Evolutionary conservation across 2,888 invertebrate species (phyloP).

Genomic region (Agriopis leucophaearia): DNA sequence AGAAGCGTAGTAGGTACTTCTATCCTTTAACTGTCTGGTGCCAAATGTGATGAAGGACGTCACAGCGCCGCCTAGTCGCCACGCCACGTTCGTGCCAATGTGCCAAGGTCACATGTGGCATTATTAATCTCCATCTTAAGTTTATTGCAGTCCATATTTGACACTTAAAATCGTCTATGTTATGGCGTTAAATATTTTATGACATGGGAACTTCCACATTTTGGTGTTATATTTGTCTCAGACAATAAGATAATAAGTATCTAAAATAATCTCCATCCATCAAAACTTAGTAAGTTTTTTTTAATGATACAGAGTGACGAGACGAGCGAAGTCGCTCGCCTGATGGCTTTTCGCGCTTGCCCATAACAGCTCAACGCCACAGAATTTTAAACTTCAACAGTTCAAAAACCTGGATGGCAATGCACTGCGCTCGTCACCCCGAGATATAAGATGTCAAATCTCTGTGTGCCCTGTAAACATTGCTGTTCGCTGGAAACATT

Average conservation of each 20-base stretch:
- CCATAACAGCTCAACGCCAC: no score
- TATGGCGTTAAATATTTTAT: conserved; percentile 14
- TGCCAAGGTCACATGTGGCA: conserved; percentile 64
- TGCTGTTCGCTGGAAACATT: no score
- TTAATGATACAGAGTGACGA: no score
- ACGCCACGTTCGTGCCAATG: conserved; percentile 62
- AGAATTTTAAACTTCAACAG: no score
- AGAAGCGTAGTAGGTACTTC: not conserved
- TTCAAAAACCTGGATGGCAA: no score
- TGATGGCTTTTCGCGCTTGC: no score
- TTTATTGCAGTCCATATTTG: conserved; percentile 24
- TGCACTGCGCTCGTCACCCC: no score
- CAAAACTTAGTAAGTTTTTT: not conserved
- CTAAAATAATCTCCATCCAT: not conserved
- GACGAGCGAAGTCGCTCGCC: no score
- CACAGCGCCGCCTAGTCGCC: conserved; percentile 45
- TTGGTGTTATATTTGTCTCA: not conserved
- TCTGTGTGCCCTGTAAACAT: no score
- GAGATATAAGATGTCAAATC: no score
- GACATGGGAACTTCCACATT: conserved; percentile 4
- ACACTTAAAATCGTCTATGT: conserved; percentile 10
- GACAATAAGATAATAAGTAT: not conserved
- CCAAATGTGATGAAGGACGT: conserved; percentile 45
- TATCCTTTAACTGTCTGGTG: conserved; percentile 16
- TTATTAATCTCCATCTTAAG: conserved; percentile 49